Evolutionary conservation across 2,797 vertebrate genomes (phyloP).

Genomic region (Cirrhinus mrigala): DNA sequence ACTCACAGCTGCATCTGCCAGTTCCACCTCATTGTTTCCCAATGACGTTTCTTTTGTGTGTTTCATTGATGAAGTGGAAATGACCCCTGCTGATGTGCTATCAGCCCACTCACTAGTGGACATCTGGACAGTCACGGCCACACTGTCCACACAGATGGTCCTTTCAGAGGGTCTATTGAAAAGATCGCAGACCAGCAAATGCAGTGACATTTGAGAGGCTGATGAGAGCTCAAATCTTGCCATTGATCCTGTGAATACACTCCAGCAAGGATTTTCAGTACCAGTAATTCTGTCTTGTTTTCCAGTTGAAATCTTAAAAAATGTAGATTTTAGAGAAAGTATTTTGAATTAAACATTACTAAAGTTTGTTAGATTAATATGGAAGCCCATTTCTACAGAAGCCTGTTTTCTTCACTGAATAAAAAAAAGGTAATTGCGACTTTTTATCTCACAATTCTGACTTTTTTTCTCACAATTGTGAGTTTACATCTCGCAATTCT

Average conservation of each 20-base stretch:
- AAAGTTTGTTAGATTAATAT: neutral
- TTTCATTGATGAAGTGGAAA: conserved; percentile 46
- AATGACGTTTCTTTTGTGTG: conserved; percentile 35
- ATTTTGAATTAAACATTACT: neutral
- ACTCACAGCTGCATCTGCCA: conserved; percentile 38
- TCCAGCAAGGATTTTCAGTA: neutral
- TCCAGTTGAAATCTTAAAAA: neutral
- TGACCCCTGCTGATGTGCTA: conserved; percentile 44
- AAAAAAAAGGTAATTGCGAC: no score
- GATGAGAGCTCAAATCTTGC: conserved; percentile 21
- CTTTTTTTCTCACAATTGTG: no score
- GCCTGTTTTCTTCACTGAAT: no score
- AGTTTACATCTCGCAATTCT: no score
- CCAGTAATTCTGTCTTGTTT: neutral
- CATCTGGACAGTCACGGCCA: conserved; percentile 48
- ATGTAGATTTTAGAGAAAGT: neutral
- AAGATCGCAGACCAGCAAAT: conserved; percentile 14
- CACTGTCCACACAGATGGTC: conserved; percentile 48
- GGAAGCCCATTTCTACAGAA: no score
- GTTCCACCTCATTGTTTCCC: conserved; percentile 40
- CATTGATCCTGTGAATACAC: neutral
- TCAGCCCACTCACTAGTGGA: conserved; percentile 42
- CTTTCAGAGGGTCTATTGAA: conserved; percentile 31
- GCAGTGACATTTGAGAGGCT: conserved; percentile 15
- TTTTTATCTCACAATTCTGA: no score